Evolutionary conservation across 2,113 vertebrate genomes (phyloP), one percentile per base, ranked within the genome.

Genomic region (Bubo blakistoni): DNA sequence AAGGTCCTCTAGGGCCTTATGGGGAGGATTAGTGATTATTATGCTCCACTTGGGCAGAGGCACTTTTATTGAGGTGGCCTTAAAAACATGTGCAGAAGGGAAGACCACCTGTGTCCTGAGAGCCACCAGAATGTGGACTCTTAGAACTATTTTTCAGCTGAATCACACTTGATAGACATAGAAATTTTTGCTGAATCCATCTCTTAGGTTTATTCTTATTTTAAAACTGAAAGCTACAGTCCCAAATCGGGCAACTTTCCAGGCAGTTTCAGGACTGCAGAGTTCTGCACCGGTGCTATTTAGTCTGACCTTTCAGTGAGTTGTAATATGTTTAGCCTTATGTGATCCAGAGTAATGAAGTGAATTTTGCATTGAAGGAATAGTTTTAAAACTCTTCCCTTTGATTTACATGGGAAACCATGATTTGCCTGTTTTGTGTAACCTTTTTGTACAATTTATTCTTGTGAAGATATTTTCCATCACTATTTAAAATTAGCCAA

Each of bases 121-220:
- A 81, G 10, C 3, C 25, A 38, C 14, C 15, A 55, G 13, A 55
- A 66, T 1, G 3, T 27, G 13, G 2, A 5, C 1, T 36, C 22
- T 73, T 57, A 51, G 7, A 27, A 4, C 7, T 55, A 1, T 12
- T 86, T 81, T 82, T 79, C 13, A 10, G 19, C 6, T 10, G 16
- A 13, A 9, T 27, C 22, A 3, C 10, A 5, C 2, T 17, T 81
- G 40, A 27, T 20, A 72, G 49, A 26, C 13, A n/a, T 2, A 66
- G 42, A 66, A 8, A 0, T 25, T 63, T 82, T 77, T 88, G 8
- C 17, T 38, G 34, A 82, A 72, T 52, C 21, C 2, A 57, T 46
- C 13, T 81, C 30, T 49, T 27, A 81, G 4, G 4, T 15, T 65
- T 54, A 36, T 6, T 12, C 10, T 42, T 58, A 49, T 19, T 6